These are phyloP conservation scores for Litoditis marina DNA, from an alignment of 2,888 invertebrate genomes.

Conservation along the genomic window DNA sequence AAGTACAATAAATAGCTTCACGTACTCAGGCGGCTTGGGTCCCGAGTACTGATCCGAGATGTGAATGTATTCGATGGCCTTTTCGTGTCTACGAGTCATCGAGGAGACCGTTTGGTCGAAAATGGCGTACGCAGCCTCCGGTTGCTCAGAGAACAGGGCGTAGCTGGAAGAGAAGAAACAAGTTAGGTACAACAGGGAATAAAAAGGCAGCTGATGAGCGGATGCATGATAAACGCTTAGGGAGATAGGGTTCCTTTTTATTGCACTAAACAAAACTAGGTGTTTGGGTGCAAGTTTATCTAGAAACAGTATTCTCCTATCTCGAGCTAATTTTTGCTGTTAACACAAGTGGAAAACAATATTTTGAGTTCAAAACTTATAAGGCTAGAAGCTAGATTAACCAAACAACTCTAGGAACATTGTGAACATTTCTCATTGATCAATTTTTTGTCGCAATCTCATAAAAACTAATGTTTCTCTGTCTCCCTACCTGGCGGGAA, in stretches of 20 bases:
- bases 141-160: slow-evolving; percentile 36
- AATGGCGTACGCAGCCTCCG: slow-evolving; percentile 32
- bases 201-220: no score
- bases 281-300: no score
- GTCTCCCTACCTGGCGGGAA: slow-evolving; percentile 22
- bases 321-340: no score
- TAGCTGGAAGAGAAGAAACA: slow-evolving; percentile 22
- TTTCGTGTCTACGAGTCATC: slow-evolving; percentile 72
- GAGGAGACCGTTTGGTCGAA: slow-evolving; percentile 30
- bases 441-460: neutral
- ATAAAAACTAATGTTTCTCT: neutral
- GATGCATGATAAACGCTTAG: no score
- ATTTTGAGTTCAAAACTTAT: neutral
- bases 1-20: no score
- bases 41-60: slow-evolving; percentile 92
- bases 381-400: neutral
- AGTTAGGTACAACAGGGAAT: no score
- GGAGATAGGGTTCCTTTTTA: no score
- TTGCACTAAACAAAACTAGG: no score
- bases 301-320: no score
- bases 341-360: no score
- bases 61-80: slow-evolving; percentile 88
- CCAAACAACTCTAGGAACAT: neutral
- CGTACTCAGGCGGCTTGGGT: slow-evolving; percentile 82
- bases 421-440: neutral